Conservation (phyloP, 1,140 invertebrate species). For the Diorhabda carinulata region DNA sequence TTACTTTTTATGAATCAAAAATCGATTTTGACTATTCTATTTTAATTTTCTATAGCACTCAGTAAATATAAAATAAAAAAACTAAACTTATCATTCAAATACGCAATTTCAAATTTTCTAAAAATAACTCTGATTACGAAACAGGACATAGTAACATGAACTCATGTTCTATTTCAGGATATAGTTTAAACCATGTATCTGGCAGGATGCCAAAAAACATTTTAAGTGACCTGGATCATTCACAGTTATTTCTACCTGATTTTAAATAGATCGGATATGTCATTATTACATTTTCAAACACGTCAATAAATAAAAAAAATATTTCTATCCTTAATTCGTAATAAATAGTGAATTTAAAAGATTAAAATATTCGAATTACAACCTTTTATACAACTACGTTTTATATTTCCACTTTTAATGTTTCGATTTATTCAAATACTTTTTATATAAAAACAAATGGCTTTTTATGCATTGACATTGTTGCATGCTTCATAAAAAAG, state of each 20-base stretch:
- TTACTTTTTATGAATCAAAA: too few species aligned
- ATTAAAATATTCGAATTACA: slow-evolving; percentile 5
- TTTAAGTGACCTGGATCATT: background rate
- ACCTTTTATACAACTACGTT: too few species aligned
- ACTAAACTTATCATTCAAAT: too few species aligned
- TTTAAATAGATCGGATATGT: background rate
- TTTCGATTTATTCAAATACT: too few species aligned
- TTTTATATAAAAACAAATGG: too few species aligned
- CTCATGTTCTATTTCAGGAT: background rate
- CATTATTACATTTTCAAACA: background rate
- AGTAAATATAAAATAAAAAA: too few species aligned
- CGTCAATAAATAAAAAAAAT: background rate
- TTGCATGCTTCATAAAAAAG: too few species aligned
- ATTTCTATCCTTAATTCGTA: background rate
- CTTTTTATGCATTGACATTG: too few species aligned
- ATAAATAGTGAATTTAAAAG: background rate
- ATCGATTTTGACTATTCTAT: too few species aligned
- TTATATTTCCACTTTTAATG: too few species aligned
- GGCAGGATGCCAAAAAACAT: slow-evolving; percentile 8
- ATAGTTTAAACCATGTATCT: background rate
- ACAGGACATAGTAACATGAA: background rate
- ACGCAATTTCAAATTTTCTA: background rate
- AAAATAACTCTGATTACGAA: background rate
- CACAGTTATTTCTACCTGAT: background rate
- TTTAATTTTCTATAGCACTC: too few species aligned